Evolutionary conservation across 2,113 vertebrate species (phyloP).

Genomic region (Marmota monax): DNA sequence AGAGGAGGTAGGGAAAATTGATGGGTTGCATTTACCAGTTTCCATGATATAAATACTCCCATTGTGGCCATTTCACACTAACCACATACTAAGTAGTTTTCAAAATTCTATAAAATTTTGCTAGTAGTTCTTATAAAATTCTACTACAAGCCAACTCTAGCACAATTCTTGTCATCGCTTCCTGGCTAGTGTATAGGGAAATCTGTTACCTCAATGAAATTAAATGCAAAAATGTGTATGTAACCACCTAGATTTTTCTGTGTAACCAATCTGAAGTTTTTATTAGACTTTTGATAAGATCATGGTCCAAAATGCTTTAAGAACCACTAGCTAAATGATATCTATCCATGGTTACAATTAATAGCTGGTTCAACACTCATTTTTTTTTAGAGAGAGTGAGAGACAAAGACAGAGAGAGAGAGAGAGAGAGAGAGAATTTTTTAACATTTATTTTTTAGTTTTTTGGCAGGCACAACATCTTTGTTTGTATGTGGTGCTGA

Average conservation of each 20-base stretch:
- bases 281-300: background rate
- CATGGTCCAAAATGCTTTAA: background rate
- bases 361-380: background rate
- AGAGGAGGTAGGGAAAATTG: no score
- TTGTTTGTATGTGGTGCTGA: no score
- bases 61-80: background rate
- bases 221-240: background rate
- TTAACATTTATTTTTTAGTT: no score
- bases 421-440: no score
- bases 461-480: no score
- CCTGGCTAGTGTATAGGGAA: background rate
- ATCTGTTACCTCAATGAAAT: background rate
- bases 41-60: background rate
- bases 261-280: background rate
- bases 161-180: background rate
- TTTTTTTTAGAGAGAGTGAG: background rate
- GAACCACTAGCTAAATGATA: background rate
- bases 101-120: background rate
- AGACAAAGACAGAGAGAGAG: no score
- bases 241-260: background rate
- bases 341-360: background rate
- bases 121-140: background rate
- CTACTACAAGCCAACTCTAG: accelerated
- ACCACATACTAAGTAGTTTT: background rate
- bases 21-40: background rate